Conservation (phyloP, 2,888 invertebrate genomes). For the Achlya flavicornis region DNA sequence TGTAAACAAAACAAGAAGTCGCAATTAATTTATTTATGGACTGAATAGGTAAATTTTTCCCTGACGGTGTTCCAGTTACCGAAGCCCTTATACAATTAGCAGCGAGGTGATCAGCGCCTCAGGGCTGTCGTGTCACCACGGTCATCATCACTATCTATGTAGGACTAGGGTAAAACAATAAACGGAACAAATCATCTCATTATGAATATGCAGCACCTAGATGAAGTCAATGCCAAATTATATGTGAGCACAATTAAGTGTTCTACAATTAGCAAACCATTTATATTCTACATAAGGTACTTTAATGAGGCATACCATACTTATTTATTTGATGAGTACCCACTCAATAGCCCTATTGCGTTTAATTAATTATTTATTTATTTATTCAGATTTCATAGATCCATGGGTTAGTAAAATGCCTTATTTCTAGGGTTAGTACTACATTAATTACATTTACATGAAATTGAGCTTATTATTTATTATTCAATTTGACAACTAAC, state of each 20-base stretch:
- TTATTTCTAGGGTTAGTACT: too few species aligned
- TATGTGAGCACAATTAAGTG: background rate
- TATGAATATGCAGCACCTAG: slow-evolving; percentile 5
- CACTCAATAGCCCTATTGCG: too few species aligned
- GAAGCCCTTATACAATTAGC: background rate
- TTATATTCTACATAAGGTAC: background rate
- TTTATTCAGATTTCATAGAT: too few species aligned
- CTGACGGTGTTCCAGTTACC: background rate
- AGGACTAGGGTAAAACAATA: background rate
- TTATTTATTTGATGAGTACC: too few species aligned
- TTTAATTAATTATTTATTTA: too few species aligned
- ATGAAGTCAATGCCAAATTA: background rate
- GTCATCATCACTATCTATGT: background rate
- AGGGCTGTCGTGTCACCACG: background rate
- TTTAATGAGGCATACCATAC: too few species aligned
- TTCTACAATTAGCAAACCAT: background rate
- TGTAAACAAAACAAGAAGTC: background rate
- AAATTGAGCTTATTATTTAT: too few species aligned
- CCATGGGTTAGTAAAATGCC: too few species aligned
- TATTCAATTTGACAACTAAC: too few species aligned
- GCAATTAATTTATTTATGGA: background rate
- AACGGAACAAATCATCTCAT: background rate
- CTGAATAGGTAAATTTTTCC: background rate
- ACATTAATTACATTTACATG: too few species aligned
- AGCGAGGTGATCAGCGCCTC: background rate